Evolutionary conservation across 2,113 vertebrate species (phyloP), one percentile per base, ranked within the genome.

Genomic region (Ovis canadensis): DNA sequence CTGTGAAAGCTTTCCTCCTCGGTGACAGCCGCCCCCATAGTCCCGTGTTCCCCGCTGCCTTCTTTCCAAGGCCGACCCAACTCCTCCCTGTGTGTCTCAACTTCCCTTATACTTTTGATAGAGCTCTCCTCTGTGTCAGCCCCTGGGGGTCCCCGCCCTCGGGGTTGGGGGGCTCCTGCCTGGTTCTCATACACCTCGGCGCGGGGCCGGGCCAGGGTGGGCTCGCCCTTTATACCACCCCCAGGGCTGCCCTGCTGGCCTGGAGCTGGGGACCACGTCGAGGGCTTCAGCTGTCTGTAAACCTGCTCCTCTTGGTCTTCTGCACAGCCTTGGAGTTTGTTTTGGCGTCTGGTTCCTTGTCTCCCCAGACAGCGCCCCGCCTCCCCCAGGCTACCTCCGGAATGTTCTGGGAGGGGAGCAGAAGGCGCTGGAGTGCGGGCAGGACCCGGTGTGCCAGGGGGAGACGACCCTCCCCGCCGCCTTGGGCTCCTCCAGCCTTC

Each of bases 401-500:
- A 48, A 52, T 16, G 23, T 74, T 80, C 94, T 97, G 54, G 84
- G 96, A 82, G 59, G 17, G 29, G 87, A 43, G 82, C 90, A 54
- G 90, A 82, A 64, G 80, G 55, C 36, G 43, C 45, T 88, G 67
- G 27, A 7, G 40, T n/a, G 29, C 0, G 0, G n/a, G 57, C 64
- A 74, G 67, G 45, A 2, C 2, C 3, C 3, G 16, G 45, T 10
- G 29, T 43, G 64, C 12, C 4, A 33, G 43, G 86, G 45, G 80
- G 64, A 77, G 54, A 31, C 1, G 3, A 5, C 27, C 33, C 48
- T 36, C 31, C 87, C 43, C 12, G 88, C 17, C 3, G 11, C 0
- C 43, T 90, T 33, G 33, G 1, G 94, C 88, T 87, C 48, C 17
- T 43, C 36, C 36, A 29, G 31, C 29, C 45, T 95, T 98, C 98